These are phyloP conservation scores for Leptocoma aspasia DNA, from an alignment of 2,113 vertebrate species.

Conservation along the genomic window DNA sequence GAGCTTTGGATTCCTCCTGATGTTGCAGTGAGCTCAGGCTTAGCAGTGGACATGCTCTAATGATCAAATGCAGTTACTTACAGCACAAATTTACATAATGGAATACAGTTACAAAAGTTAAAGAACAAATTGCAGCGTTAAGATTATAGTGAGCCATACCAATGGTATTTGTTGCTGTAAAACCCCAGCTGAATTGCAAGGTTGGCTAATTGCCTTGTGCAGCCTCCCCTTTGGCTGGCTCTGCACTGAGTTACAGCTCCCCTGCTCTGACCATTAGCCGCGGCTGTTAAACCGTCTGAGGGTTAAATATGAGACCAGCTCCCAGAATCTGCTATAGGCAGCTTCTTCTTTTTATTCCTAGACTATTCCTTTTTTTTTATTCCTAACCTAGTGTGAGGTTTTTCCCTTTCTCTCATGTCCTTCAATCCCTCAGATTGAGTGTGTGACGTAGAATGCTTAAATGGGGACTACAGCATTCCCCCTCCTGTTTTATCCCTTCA, in stretches of 20 bases:
- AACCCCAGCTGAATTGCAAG: not conserved
- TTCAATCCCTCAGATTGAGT: not conserved
- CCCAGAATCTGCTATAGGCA: not conserved
- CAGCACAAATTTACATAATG: not conserved
- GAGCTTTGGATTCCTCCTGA: not conserved
- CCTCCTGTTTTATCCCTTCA: not conserved
- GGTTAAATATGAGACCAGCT: not conserved
- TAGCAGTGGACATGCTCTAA: not conserved
- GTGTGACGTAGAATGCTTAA: not conserved
- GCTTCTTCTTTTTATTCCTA: not conserved
- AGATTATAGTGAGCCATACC: not conserved
- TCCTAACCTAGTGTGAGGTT: not conserved
- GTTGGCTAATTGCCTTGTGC: not conserved
- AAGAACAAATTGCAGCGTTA: not conserved
- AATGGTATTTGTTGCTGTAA: not conserved
- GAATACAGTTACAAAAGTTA: not conserved
- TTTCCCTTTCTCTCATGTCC: not conserved
- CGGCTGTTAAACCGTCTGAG: not conserved
- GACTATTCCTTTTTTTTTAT: too few relatives aligned
- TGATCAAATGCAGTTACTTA: not conserved
- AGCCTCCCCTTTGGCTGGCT: not conserved
- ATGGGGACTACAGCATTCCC: not conserved
- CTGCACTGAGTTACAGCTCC: not conserved
- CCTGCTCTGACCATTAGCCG: constrained; percentile 4
- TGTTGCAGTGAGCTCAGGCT: not conserved